Base-by-base conservation (phyloP, 2,888 invertebrate species). In the Zaprionus obscuricornis region DNA sequence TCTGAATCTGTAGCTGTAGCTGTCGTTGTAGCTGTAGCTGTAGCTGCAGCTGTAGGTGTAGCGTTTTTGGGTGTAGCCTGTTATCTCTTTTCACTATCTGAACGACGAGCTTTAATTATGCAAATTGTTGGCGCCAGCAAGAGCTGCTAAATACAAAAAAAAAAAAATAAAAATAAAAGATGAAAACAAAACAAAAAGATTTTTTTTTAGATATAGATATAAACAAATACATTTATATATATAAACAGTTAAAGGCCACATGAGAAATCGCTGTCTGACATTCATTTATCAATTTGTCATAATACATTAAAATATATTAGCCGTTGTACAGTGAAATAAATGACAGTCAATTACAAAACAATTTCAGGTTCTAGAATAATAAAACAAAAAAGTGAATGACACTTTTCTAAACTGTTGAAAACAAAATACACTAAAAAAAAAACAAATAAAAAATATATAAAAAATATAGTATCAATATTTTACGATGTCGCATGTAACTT, bases 81-180 rank as follows among this genome's bases (percentile, higher is more conserved):
- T 58, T 84, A 82, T 84, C 77, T 57, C 50, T 36, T 46, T 64
- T 66, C 71, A 56, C 60, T 60, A 77, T 77, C 78, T 50, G 46
- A 47, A 13, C 55, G 49, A 52, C 39, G 40, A 54, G 50, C 52
- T 82, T 85, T 67, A 78, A 84, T 78, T 79, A 79, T 79, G 73
- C 82, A 78, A 82, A 75, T 67, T 56, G 58, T 62, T 71, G 79
- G 79, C 79, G 79, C 79, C 79, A 79, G 62, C 56, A 66, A 68
- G 65, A 20, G 51, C 43, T 49, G 49, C 59, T 60, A 55, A 56
- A 50, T 17, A 37, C n/a, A 36, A 64, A 46, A 39, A 37, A 27
- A 31, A 16, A 18, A 43, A 37, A 14, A 27, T 37, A 51, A 42
- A 54, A 36, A 29, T 13, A 40, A 18, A 29, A 16, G 20, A 18